These are phyloP conservation scores for Colius striatus DNA, from an alignment of 2,113 vertebrate species.

Conservation along the genomic window DNA sequence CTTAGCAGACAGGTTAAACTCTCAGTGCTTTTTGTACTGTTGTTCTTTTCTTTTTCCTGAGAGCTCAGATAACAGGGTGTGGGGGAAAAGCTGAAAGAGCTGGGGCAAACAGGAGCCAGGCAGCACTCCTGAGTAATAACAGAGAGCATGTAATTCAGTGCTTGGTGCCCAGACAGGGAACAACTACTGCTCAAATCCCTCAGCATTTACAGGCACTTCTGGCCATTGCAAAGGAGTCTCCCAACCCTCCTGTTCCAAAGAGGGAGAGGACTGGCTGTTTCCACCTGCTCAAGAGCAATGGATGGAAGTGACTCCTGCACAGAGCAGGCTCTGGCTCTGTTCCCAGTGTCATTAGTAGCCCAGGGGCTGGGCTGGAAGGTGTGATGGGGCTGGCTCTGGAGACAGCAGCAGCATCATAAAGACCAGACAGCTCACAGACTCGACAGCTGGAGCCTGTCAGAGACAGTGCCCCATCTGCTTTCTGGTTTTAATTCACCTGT, in stretches of 20 bases:
- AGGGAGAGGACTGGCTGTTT: too few species aligned
- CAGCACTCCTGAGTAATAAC: fast-evolving
- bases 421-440: conserved; percentile 9
- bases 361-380: not conserved
- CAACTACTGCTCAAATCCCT: not conserved
- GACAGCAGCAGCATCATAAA: not conserved
- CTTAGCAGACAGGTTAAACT: not conserved
- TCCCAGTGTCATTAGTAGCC: not conserved
- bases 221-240: not conserved
- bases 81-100: not conserved
- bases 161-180: not conserved
- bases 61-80: not conserved
- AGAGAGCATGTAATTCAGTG: not conserved
- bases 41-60: not conserved
- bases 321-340: not conserved
- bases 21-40: fast-evolving
- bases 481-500: conserved; percentile 39
- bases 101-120: not conserved
- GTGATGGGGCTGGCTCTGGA: not conserved
- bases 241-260: not conserved
- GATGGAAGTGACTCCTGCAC: not conserved
- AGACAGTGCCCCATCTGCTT: conserved; percentile 55
- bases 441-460: conserved; percentile 35
- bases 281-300: not conserved
- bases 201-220: not conserved